A percentile compares a stretch with the other conserved stretches of the same genome.
phyloP scores from a whole-genome alignment of 2,113 vertebrate genomes.

The Nyctibius bracteatus region DNA sequence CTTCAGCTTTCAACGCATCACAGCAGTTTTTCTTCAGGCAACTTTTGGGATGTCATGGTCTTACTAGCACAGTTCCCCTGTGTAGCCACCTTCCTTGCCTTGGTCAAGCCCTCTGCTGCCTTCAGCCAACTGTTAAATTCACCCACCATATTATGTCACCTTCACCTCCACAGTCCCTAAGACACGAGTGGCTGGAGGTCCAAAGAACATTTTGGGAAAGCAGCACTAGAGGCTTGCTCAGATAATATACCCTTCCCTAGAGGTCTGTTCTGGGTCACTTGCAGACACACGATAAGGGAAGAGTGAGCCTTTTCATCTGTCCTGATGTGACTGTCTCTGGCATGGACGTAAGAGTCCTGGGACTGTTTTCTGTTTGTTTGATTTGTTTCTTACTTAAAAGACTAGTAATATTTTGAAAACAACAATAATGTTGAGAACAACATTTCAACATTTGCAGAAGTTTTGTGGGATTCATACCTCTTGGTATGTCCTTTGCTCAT shows the following conservation, averaged over 20 bases:
- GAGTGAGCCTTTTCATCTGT: rapidly evolving
- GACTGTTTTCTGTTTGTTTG: background rate
- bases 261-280: rapidly evolving
- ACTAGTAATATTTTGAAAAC: background rate
- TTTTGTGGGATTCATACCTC: background rate
- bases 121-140: background rate
- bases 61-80: background rate
- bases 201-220: background rate
- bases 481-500: background rate
- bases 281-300: background rate
- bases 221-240: background rate
- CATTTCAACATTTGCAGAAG: background rate
- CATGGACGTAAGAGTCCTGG: background rate
- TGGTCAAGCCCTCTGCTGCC: background rate
- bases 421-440: background rate
- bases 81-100: rapidly evolving
- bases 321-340: too few relatives aligned
- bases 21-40: background rate
- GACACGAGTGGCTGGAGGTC: rapidly evolving
- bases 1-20: background rate
- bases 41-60: rapidly evolving
- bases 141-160: background rate
- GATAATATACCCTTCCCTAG: background rate
- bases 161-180: background rate
- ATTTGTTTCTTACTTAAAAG: background rate